Percentiles rank a stretch among this genome's conserved stretches.
These are phyloP conservation scores for Passerina amoena DNA, from an alignment of 2,113 vertebrate species.

Conservation along the genomic window DNA sequence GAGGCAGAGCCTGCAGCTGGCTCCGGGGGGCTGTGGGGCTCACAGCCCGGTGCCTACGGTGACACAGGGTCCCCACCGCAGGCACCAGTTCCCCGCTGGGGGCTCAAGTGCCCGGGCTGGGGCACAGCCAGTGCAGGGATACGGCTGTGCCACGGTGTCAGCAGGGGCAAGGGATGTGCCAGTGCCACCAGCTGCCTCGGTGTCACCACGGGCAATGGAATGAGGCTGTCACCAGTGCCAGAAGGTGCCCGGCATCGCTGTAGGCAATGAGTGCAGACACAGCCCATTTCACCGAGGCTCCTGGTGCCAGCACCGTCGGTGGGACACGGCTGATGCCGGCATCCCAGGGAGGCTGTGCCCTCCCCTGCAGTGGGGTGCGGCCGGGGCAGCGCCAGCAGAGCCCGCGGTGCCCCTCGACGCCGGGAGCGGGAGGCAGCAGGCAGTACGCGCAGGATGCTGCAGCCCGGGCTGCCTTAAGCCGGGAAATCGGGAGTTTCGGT, in stretches of 20 bases:
- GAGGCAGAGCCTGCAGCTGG: not conserved
- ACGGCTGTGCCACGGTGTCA: not conserved
- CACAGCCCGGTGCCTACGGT: accelerated
- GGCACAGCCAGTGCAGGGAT: not conserved
- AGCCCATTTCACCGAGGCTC: accelerated
- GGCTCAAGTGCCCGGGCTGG: not conserved
- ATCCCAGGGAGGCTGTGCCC: not conserved
- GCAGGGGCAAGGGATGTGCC: too few species aligned
- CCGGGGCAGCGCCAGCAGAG: too few species aligned
- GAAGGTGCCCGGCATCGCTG: not conserved
- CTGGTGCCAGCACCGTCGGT: not conserved
- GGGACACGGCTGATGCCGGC: not conserved
- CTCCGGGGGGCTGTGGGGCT: not conserved
- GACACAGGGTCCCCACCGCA: not conserved
- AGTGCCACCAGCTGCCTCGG: not conserved
- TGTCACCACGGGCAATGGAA: not conserved
- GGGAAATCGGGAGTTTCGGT: not conserved
- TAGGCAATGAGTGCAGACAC: too few species aligned
- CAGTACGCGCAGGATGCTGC: accelerated
- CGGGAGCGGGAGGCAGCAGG: not conserved
- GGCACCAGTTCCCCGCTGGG: not conserved
- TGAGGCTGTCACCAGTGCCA: too few species aligned
- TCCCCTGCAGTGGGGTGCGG: not conserved
- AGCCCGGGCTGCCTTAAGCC: not conserved
- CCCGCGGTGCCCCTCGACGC: not conserved